Evolutionary conservation across 1,140 invertebrate genomes (phyloP).

Genomic region (Diachasmimorpha longicaudata): DNA sequence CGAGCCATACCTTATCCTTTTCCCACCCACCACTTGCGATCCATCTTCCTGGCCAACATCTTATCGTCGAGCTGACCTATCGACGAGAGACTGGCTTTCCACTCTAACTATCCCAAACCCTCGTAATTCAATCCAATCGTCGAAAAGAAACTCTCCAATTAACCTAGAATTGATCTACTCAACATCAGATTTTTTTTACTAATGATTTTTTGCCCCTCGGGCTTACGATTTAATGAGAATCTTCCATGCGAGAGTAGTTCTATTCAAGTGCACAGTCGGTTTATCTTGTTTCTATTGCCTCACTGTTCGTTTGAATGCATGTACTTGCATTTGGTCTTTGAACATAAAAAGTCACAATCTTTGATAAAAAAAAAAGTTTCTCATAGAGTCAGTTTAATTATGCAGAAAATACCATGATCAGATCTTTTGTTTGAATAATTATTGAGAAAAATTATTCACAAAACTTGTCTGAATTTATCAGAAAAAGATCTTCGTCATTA

Average conservation of each 20-base stretch:
- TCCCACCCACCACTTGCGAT: neutral
- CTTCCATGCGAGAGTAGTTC: neutral
- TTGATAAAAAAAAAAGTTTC: no score
- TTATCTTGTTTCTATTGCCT: no score
- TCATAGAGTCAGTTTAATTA: no score
- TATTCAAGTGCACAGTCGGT: neutral
- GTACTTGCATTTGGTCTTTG: no score
- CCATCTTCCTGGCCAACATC: constrained; percentile 8
- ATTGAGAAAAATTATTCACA: no score
- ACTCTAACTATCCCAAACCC: constrained; percentile 11
- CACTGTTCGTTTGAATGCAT: no score
- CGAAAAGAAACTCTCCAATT: constrained; percentile 14
- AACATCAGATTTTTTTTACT: neutral
- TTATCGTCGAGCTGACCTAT: constrained; percentile 1
- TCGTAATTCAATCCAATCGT: constrained; percentile 21
- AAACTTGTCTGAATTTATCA: no score
- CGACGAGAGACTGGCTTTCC: constrained; percentile 17
- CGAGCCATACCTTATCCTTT: constrained; percentile 11
- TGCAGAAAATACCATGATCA: no score
- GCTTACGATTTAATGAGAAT: neutral
- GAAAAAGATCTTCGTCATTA: no score
- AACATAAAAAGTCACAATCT: no score
- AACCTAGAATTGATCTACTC: constrained; percentile 12
- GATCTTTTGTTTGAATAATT: no score
- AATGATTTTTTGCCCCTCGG: neutral